These are phyloP conservation scores for Molanna angustata DNA, from an alignment of 2,888 invertebrate species.

Conservation along the genomic window DNA sequence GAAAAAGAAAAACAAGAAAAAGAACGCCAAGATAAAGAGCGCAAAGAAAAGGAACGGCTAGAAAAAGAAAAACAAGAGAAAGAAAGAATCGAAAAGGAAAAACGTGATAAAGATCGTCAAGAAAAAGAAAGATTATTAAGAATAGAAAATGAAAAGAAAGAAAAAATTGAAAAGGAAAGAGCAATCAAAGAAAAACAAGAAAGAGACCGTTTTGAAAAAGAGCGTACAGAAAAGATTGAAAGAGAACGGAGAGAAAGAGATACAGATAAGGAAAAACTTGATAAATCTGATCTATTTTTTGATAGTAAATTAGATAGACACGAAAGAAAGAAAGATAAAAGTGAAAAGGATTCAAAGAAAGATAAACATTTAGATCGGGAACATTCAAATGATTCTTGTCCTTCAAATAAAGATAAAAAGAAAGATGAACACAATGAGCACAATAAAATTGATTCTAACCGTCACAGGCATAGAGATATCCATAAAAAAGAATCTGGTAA, in stretches of 20 bases:
- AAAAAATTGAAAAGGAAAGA: slow-evolving; percentile 36
- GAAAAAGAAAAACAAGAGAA: slow-evolving; percentile 44
- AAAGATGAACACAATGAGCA: slow-evolving; percentile 33
- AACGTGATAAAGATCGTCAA: slow-evolving; percentile 43
- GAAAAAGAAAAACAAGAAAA: slow-evolving; percentile 42
- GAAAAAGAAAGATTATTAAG: slow-evolving; percentile 44
- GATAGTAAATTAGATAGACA: slow-evolving; percentile 33
- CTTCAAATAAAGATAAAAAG: slow-evolving; percentile 26
- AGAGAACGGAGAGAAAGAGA: slow-evolving; percentile 45
- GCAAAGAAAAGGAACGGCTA: slow-evolving; percentile 40
- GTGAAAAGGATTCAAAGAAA: slow-evolving; percentile 38
- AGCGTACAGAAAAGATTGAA: slow-evolving; percentile 41
- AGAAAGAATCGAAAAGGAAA: slow-evolving; percentile 41
- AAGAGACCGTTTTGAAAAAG: slow-evolving; percentile 44
- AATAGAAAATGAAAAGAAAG: slow-evolving; percentile 43
- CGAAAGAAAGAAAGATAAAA: slow-evolving; percentile 37
- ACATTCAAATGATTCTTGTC: slow-evolving; percentile 34
- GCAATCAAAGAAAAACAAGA: slow-evolving; percentile 41
- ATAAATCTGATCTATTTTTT: slow-evolving; percentile 34
- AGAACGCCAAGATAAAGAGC: slow-evolving; percentile 42
- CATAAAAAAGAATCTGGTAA: slow-evolving; percentile 48
- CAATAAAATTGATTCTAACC: slow-evolving; percentile 24
- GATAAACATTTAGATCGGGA: slow-evolving; percentile 41
- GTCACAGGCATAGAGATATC: slow-evolving; percentile 44
- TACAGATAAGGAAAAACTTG: slow-evolving; percentile 40